A percentile compares a stretch with the other conserved stretches of the same genome.
Conservation (phyloP, 2,888 invertebrate species). For the Lottia gigantea region DNA sequence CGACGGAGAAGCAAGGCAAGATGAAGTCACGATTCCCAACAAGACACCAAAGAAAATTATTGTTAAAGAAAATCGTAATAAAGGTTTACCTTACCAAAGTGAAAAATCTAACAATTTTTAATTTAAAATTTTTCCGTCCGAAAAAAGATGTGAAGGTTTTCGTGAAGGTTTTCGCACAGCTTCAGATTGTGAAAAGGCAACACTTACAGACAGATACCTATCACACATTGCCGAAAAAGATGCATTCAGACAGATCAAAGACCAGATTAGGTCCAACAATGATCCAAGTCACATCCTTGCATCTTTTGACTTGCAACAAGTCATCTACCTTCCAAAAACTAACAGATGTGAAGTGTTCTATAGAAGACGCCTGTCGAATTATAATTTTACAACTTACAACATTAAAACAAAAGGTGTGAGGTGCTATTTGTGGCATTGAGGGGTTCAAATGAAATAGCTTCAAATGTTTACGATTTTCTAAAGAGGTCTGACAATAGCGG, state of each 20-base stretch:
- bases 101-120: not conserved
- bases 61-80: not conserved
- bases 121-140: not conserved
- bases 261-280: not conserved
- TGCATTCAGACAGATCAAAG: not conserved
- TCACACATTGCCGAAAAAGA: not conserved
- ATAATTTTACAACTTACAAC: not conserved
- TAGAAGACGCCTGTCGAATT: not conserved
- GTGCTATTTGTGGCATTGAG: not conserved
- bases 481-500: not conserved
- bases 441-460: constrained; percentile 9
- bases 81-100: not conserved
- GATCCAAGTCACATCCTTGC: not conserved
- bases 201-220: not conserved
- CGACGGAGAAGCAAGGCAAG: too few relatives aligned
- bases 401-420: not conserved
- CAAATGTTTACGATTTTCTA: not conserved
- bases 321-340: not conserved
- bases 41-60: too few relatives aligned
- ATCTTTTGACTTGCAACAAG: not conserved
- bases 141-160: not conserved
- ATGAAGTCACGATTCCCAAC: too few relatives aligned
- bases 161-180: not conserved
- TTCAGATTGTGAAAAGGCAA: not conserved
- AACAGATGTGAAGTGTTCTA: constrained; percentile 2